These are phyloP conservation scores for Plebejus melissa DNA, from an alignment of 2,888 invertebrate species.

Conservation along the genomic window DNA sequence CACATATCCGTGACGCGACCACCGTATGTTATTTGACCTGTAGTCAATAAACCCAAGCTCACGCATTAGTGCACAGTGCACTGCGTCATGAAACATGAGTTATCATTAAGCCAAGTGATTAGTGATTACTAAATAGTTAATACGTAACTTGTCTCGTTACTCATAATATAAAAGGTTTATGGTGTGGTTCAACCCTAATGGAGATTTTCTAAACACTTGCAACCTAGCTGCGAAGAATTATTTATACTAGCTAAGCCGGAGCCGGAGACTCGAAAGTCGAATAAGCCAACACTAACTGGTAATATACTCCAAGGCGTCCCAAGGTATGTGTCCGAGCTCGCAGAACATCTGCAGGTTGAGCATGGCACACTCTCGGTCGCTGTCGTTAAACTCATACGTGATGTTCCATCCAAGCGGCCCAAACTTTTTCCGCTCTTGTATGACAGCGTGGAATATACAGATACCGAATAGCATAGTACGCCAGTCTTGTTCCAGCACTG, in stretches of 20 bases:
- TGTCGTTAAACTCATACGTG: slow-evolving; percentile 94
- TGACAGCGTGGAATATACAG: slow-evolving; percentile 95
- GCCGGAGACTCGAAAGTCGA: neutral
- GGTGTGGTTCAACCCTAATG: too few relatives aligned
- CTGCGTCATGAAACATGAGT: too few relatives aligned
- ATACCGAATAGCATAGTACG: slow-evolving; percentile 87
- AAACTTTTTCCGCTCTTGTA: slow-evolving; percentile 95
- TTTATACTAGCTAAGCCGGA: too few relatives aligned
- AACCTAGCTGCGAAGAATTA: too few relatives aligned
- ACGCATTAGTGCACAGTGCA: too few relatives aligned
- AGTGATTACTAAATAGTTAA: too few relatives aligned
- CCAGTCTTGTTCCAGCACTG: slow-evolving; percentile 84
- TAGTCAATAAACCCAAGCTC: neutral
- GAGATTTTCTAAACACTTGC: too few relatives aligned
- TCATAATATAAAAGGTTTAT: too few relatives aligned
- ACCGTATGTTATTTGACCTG: slow-evolving; percentile 94
- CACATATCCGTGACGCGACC: slow-evolving; percentile 96
- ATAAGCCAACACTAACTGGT: slow-evolving; percentile 77
- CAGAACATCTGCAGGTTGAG: slow-evolving; percentile 93
- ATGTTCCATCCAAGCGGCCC: slow-evolving; percentile 96
- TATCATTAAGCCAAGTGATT: too few relatives aligned
- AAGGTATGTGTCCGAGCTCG: slow-evolving; percentile 83
- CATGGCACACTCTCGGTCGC: slow-evolving; percentile 93
- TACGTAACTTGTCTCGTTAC: too few relatives aligned
- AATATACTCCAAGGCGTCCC: slow-evolving; percentile 94